phyloP scores from a whole-genome alignment of 1,140 invertebrate species.

The Agrilus planipennis region DNA sequence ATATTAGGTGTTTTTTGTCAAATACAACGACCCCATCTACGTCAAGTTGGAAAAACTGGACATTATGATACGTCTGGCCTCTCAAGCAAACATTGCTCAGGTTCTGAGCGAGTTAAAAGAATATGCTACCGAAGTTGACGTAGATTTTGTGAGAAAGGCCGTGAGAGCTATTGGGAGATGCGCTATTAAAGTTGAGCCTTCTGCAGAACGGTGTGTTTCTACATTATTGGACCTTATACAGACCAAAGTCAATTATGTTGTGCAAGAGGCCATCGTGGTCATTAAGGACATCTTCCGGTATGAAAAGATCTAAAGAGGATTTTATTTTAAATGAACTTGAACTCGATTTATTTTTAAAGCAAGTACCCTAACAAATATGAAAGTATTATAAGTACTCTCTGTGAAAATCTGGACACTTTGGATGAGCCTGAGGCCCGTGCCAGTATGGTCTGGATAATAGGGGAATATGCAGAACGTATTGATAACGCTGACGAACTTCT shows the following conservation, averaged over 20 bases:
- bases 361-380: slow-evolving; percentile 99
- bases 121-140: slow-evolving; percentile 98
- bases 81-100: slow-evolving; percentile 96
- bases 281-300: slow-evolving; percentile 96
- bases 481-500: slow-evolving; percentile 98
- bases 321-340: background rate
- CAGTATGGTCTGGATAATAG: slow-evolving; percentile 99
- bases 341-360: background rate
- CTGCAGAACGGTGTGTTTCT: slow-evolving; percentile 95
- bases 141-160: slow-evolving; percentile 99
- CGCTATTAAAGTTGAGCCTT: slow-evolving; percentile 99
- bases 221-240: slow-evolving; percentile 98
- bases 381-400: slow-evolving; percentile 97
- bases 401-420: slow-evolving; percentile 96
- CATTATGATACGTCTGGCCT: slow-evolving; percentile 98
- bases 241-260: slow-evolving; percentile 99
- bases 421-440: slow-evolving; percentile 98
- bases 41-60: slow-evolving; percentile 99
- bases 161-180: slow-evolving; percentile 97
- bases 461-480: slow-evolving; percentile 97
- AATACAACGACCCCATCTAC: slow-evolving; percentile 99
- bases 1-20: slow-evolving; percentile 89
- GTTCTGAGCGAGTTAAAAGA: slow-evolving; percentile 98
- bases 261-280: slow-evolving; percentile 99
- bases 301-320: no score